Base-by-base conservation (phyloP, 1,140 invertebrate genomes). In the Rhagoletis zephyria region DNA sequence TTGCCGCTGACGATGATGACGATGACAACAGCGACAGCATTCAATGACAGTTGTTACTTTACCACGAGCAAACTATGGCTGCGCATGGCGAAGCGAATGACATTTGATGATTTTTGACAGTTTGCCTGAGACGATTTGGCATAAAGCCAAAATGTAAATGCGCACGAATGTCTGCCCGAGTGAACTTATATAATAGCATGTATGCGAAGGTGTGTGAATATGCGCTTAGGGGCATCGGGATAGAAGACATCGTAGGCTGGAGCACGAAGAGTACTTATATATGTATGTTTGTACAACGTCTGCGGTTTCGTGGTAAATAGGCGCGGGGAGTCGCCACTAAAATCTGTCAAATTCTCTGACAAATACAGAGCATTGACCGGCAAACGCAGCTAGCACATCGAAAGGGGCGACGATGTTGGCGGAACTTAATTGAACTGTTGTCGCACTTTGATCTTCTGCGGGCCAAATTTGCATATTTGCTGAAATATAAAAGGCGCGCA, bases 71-170 rank as follows among this genome's bases (percentile, higher is more conserved):
- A 7, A n/a, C 74, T 16, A 74, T 45, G 74, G 6, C 74, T 19
- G 16, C 48, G 5, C 48, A 56, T 56, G 74, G 10, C 9, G 48
- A n/a, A 81, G 48, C 45, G 56, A 81, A 81, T 59, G 74, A 81
- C 74, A 81, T 81, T 81, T 81, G 74, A 81, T 81, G 74, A 81
- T 81, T 81, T 81, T 56, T 81, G 74, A 81, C 74, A 81, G 74
- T 81, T 74, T 81, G 74, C 74, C 74, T 14, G 74, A 81, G 74
- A 81, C 74, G n/a, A 16, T 81, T 81, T 81, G 74, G 74, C 74
- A 81, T 51, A 81, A 56, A 81, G 74, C 74, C 74, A 81, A 81
- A 81, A 81, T 81, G 45, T 42, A 81, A 81, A 81, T 81, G 74
- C 48, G 48, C 16, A 81, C 65, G 42, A 1, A 45, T 40, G 5